A percentile compares a stretch with the other conserved stretches of the same genome.
Evolutionary conservation across 1,140 invertebrate species (phyloP).

Genomic region (Ericerus pela): DNA sequence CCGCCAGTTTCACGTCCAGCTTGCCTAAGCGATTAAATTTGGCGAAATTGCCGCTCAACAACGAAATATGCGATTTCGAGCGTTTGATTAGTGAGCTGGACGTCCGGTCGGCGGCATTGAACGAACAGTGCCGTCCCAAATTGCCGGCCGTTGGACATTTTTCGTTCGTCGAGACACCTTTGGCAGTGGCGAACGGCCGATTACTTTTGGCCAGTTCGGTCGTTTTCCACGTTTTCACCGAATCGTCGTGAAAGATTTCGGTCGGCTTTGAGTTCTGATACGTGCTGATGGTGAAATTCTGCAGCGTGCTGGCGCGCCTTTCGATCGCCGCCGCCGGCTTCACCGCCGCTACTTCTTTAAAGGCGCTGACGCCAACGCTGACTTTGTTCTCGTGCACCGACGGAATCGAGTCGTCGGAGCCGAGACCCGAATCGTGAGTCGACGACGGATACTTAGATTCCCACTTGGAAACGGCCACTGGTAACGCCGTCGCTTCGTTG

Average conservation of each 20-base stretch:
- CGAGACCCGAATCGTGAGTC: conserved; percentile 14
- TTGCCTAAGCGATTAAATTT: conserved; percentile 14
- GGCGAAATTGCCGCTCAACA: conserved; percentile 17
- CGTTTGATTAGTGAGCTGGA: conserved; percentile 18
- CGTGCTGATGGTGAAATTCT: conserved; percentile 23
- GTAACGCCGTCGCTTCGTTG: conserved; percentile 5
- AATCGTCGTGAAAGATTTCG: conserved; percentile 23
- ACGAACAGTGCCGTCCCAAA: conserved; percentile 19
- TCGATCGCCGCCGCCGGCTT: neutral
- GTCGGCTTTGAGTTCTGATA: conserved; percentile 21
- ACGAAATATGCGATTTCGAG: conserved; percentile 22
- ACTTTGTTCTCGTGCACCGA: conserved; percentile 2
- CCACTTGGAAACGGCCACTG: neutral
- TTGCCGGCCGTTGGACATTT: neutral
- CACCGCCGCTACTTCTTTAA: neutral
- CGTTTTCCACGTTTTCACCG: conserved; percentile 19
- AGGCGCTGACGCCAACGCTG: neutral
- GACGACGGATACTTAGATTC: neutral
- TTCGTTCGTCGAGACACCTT: neutral
- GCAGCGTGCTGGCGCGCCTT: conserved; percentile 14
- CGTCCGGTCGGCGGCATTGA: conserved; percentile 9
- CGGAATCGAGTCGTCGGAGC: conserved; percentile 15
- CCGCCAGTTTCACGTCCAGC: conserved; percentile 1
- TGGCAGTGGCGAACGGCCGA: conserved; percentile 14
- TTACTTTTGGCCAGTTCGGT: conserved; percentile 15